Evolutionary conservation across 2,888 invertebrate genomes (phyloP), one percentile per base, ranked within the genome.

Genomic region (Diabrotica balteata): DNA sequence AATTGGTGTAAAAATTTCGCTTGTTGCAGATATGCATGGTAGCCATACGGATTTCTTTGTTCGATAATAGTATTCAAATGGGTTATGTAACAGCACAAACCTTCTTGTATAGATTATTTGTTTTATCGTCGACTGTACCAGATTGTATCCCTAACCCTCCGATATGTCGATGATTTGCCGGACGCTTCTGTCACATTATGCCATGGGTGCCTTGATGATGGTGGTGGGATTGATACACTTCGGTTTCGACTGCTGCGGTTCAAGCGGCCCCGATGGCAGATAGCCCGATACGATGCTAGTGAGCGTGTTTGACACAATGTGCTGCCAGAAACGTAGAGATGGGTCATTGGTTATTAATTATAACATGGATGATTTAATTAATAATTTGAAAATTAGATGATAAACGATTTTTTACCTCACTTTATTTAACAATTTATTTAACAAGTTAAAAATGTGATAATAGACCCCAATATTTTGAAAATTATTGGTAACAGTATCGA

Each of bases 61-160:
- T 32, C 32, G 32, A 32, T 5, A 32, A 32, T 32, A 32, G 1
- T 32, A 32, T 32, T 32, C 32, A 32, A 32, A 32, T 32, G 32
- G 32, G 32, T 32, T 32, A 32, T 32, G 32, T 32, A 32, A 32
- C 32, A 4, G 32, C 32, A 4, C 8, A 47, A 47, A 47, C 47
- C 47, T 9, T 6, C 47, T 10, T 43, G 10, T 55, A 55, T 10
- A 55, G 43, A 44, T n/a, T 45, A 17, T 45, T 63, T 63, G 61
- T 71, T 71, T 71, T 71, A 68, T 66, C 55, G 64, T 47, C 59
- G 67, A 71, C 71, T 71, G 71, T 71, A 71, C 71, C 68, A 71
- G 71, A 71, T 71, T 68, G 66, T 68, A 62, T 67, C 68, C 64
- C 67, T 67, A 66, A 71, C 71, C 71, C 71, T 64, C 68, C 66